Evolutionary conservation across 2,113 vertebrate species (phyloP), one percentile per base, ranked within the genome.

Genomic region (Tinamus guttatus): DNA sequence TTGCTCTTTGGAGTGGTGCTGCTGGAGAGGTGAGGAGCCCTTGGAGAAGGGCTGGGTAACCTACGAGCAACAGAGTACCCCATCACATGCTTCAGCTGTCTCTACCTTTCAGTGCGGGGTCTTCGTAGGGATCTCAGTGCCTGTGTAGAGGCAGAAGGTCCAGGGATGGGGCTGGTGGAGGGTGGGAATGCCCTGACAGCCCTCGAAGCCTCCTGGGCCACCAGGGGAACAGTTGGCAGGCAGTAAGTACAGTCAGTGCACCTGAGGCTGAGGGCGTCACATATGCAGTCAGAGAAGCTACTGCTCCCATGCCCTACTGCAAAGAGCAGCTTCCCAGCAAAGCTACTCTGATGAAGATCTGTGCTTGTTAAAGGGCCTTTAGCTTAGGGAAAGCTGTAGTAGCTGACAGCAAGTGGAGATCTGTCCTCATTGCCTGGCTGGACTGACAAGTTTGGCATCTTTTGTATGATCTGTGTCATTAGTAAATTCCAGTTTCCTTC

Each of bases 301-400:
- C 59, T 67, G 58, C 58, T 86, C 59, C 70, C 64, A 47, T 38
- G 71, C 65, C 58, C 70, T 27, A 34, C 0, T 0, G 51, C 58
- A 60, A 84, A 59, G 7, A 36, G 43, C 62, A 52, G 36, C 68
- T 43, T 80, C n/a, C 49, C 63, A 43, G 43, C 43, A 47, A 64
- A 22, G 7, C 32, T n/a, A 34, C 27, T 34, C n/a, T 0, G 0
- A n/a, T 36, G 30, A 74, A 59, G 32, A 56, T 52, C 56, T 43
- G 38, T 1, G 4, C 64, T 36, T 30, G 62, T 22, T 34, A 13
- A 87, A 63, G 60, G 60, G 78, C 59, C 0, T 2, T 62, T 78
- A 41, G 13, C 3, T 2, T 2, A 14, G 15, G 20, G 43, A 25
- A 52, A 67, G 58, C 52, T 9, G 4, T 0, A 2, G 38, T 19